Evolutionary conservation across 2,113 vertebrate genomes (phyloP).

Genomic region (Pedionomus torquatus): DNA sequence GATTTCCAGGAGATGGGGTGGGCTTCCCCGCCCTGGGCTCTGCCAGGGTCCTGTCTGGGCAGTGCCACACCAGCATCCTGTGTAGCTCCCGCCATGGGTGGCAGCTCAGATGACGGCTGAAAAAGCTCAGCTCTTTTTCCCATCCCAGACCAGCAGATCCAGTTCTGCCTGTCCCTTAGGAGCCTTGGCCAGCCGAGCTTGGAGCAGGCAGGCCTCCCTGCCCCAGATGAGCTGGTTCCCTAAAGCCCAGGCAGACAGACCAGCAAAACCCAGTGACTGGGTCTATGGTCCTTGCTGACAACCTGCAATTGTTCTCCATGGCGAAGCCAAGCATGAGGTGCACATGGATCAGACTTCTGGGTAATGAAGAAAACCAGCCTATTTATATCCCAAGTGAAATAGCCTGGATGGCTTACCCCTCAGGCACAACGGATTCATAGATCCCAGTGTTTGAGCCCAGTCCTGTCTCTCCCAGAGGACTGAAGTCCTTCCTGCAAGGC

Average conservation of each 20-base stretch:
- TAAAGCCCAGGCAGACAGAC: not conserved
- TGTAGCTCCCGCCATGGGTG: fast-evolving
- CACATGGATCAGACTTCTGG: not conserved
- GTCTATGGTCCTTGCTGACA: not conserved
- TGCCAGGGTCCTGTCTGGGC: not conserved
- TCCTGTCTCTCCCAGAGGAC: not conserved
- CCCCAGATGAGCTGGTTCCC: not conserved
- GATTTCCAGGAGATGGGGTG: not conserved
- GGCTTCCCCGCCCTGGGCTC: not conserved
- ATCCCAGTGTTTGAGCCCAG: not conserved
- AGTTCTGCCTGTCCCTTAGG: not conserved
- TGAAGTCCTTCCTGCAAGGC: not conserved
- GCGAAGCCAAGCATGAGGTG: fast-evolving
- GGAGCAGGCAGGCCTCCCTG: not conserved
- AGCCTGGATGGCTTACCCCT: not conserved
- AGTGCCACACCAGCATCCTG: not conserved
- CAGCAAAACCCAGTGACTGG: not conserved
- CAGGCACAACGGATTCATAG: not conserved
- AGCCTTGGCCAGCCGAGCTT: fast-evolving
- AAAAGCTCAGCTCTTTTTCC: not conserved
- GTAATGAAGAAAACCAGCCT: fast-evolving
- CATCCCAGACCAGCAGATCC: not conserved
- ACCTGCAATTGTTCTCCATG: not conserved
- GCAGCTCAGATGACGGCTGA: not conserved
- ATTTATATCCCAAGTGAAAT: not conserved